These are phyloP conservation scores for Ptilorrhoa leucosticta DNA, from an alignment of 2,113 vertebrate species.

Conservation along the genomic window DNA sequence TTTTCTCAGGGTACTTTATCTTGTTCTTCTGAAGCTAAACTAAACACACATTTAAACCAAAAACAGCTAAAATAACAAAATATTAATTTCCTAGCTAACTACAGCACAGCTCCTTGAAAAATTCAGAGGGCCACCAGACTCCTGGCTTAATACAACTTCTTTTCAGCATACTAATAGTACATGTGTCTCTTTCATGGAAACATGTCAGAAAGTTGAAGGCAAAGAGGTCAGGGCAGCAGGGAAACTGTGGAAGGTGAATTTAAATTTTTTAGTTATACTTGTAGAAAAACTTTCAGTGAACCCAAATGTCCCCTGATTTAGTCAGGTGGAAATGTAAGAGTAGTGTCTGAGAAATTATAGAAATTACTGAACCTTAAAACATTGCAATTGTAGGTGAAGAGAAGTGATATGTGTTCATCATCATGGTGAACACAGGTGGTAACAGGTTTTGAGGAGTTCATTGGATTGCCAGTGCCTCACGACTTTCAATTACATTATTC, in stretches of 20 bases:
- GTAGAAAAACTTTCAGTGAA: background rate
- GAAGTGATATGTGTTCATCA: background rate
- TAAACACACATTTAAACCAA: background rate
- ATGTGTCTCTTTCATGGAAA: background rate
- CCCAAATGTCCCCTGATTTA: background rate
- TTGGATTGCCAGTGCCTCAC: rapidly evolving
- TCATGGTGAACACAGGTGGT: background rate
- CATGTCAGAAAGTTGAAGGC: background rate
- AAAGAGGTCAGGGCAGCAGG: background rate
- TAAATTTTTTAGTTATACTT: background rate
- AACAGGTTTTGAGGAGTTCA: background rate
- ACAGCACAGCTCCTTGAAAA: background rate
- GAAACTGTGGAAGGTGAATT: background rate
- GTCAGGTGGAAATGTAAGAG: background rate
- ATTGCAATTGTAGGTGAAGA: background rate
- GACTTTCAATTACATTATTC: background rate
- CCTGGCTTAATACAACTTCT: background rate
- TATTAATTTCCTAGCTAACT: background rate
- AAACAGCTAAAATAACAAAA: background rate
- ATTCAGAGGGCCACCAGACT: background rate
- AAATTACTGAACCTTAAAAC: background rate
- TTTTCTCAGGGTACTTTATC: background rate
- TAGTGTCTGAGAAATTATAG: background rate
- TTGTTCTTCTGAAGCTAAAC: background rate
- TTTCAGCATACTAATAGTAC: background rate